phyloP scores from a whole-genome alignment of 1,140 invertebrate species.

The Acyrthosiphon pisum region DNA sequence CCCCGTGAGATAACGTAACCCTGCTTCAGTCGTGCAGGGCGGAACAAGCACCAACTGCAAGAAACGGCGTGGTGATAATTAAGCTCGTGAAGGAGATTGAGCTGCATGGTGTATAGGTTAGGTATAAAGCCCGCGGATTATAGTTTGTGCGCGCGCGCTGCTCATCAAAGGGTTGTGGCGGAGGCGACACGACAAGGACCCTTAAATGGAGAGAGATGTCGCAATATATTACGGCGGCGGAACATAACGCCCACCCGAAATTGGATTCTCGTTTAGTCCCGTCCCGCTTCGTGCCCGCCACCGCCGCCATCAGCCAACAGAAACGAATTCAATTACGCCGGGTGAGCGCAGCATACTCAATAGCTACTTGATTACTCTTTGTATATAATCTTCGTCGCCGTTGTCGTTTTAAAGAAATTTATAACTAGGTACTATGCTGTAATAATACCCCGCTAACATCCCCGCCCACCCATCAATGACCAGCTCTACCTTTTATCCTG shows the following conservation, averaged over 20 bases:
- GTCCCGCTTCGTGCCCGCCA: not conserved
- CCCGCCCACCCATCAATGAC: not conserved
- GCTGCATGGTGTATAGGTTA: not conserved
- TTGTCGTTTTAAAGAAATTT: constrained; percentile 11
- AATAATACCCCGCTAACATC: not conserved
- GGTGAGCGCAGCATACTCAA: not conserved
- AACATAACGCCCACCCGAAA: constrained; percentile 27
- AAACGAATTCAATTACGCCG: constrained; percentile 44
- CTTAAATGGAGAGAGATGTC: not conserved
- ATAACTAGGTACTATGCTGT: not conserved
- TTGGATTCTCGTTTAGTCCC: constrained; percentile 49
- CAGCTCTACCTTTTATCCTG: not conserved
- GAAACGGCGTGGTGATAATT: not conserved
- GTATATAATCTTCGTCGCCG: not conserved
- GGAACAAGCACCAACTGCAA: not conserved
- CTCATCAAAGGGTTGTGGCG: constrained; percentile 22
- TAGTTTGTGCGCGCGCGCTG: not conserved
- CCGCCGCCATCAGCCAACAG: not conserved
- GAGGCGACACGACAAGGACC: not conserved
- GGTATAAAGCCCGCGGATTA: not conserved
- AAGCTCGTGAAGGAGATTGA: not conserved
- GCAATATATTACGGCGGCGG: constrained; percentile 33
- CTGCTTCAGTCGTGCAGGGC: not conserved
- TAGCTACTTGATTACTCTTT: constrained; percentile 45
- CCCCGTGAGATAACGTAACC: not conserved